Base-by-base conservation (phyloP, 1,140 invertebrate species). In the Archegozetes longisetosus region DNA sequence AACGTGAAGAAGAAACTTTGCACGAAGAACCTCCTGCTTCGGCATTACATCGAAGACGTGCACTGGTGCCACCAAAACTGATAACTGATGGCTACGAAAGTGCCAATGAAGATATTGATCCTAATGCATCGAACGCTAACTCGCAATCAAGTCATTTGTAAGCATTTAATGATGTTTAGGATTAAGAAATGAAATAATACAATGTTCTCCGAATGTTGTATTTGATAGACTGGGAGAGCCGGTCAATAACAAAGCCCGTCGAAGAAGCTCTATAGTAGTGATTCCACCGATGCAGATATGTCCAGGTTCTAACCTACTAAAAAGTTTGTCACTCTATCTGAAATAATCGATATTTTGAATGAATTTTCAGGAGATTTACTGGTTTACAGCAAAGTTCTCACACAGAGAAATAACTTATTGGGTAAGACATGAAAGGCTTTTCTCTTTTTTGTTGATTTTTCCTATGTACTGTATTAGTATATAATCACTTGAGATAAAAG, bases 251-350 rank as follows among this genome's bases (percentile, higher is more conserved):
- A 13, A 64, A 64, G 53, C 63, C 27, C 69, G 70, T 14, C 63
- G 75, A n/a, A 65, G 76, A 28, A 77, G 74, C 62, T 77, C 75
- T 51, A 74, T 77, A 27, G 76, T 77, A 6, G 76, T 77, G 49
- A 78, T 78, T 61, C 76, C 76, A 24, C 74, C 75, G 1, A 77
- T 78, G 76, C 76, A 78, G 64, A 76, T 77, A 53, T 78, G 76
- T 63, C 76, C 76, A 14, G 76, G 76, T 20, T 9, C 32, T 17
- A 40, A 40, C 32, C 17, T 40, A 9, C 6, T 17, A 6, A 40
- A 40, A 6, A 40, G 6, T 40, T 40, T 40, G 32, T 40, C 32
- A 40, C 17, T 9, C 17, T 40, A 40, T 40, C 32, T 40, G 17
- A 40, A 40, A 40, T 40, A 40, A 40, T 9, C 17, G 32, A 40